Evolutionary conservation across 2,797 vertebrate species (phyloP).

Genomic region (Liparis tanakae): DNA sequence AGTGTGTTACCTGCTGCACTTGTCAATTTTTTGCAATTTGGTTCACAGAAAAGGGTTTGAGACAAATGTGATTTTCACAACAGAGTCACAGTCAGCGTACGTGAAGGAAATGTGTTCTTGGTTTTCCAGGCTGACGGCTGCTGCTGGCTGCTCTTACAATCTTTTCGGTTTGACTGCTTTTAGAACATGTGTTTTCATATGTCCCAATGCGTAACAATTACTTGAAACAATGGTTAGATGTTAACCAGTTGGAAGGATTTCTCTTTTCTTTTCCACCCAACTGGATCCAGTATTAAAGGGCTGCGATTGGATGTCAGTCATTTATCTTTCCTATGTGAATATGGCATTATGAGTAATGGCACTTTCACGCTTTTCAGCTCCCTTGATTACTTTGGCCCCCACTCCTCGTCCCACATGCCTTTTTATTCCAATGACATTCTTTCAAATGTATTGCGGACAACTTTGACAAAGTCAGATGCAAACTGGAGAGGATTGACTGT

Average conservation of each 20-base stretch:
- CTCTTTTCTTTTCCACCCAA: constrained; percentile 65
- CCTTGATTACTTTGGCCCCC: constrained; percentile 80
- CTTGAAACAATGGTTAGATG: constrained; percentile 57
- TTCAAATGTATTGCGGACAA: constrained; percentile 71
- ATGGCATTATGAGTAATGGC: constrained; percentile 83
- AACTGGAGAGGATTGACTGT: constrained; percentile 44
- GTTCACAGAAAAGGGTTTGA: not conserved
- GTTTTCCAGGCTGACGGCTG: not conserved
- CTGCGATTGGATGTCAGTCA: constrained; percentile 77
- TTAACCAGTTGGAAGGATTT: constrained; percentile 55
- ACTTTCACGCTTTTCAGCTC: constrained; percentile 82
- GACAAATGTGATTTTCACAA: not conserved
- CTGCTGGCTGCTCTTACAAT: not conserved
- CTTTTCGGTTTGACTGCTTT: constrained; percentile 26
- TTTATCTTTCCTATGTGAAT: constrained; percentile 80
- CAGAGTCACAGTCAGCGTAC: constrained; percentile 5
- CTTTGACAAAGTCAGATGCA: constrained; percentile 76
- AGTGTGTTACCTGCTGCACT: too few species aligned
- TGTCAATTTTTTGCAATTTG: not conserved
- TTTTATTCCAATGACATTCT: constrained; percentile 75
- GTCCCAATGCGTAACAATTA: constrained; percentile 36
- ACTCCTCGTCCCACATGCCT: constrained; percentile 66
- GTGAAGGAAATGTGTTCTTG: too few species aligned
- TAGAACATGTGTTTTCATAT: constrained; percentile 11
- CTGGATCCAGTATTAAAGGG: constrained; percentile 72